Evolutionary conservation across 2,888 invertebrate genomes (phyloP).

Genomic region (Ametastegia equiseti): DNA sequence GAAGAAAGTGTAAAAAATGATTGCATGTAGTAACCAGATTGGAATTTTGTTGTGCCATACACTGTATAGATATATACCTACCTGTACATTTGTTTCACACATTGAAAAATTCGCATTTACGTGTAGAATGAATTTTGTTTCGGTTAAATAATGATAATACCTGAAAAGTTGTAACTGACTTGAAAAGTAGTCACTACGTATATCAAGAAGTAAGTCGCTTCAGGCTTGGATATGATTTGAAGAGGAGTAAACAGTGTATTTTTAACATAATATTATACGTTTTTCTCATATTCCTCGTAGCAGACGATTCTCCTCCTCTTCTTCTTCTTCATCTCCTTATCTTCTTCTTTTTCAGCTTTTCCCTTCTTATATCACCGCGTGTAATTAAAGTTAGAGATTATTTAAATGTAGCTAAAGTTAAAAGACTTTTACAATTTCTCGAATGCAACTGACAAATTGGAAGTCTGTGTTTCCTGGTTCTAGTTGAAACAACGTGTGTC

Average conservation of each 20-base stretch:
- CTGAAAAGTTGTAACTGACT: too few species aligned
- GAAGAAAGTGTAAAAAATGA: too few species aligned
- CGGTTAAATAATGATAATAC: too few species aligned
- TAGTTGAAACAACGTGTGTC: not conserved
- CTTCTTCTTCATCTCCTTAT: not conserved
- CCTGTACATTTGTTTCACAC: too few species aligned
- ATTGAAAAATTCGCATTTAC: too few species aligned
- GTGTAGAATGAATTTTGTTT: too few species aligned
- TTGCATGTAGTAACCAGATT: too few species aligned
- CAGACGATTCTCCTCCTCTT: not conserved
- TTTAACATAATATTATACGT: constrained; percentile 10
- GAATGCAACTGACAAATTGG: constrained; percentile 24
- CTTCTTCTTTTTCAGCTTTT: too few species aligned
- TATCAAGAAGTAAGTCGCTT: not conserved
- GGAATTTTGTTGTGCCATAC: too few species aligned
- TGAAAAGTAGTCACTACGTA: not conserved
- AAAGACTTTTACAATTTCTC: not conserved
- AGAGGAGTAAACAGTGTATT: constrained; percentile 5
- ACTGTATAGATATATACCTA: too few species aligned
- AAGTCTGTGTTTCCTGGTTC: not conserved
- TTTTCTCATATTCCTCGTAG: constrained; percentile 3
- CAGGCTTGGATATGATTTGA: not conserved
- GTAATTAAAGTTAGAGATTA: constrained; percentile 5
- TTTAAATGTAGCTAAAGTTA: constrained; percentile 8
- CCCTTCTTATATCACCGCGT: not conserved